A percentile compares a stretch with the other conserved stretches of the same genome.
Evolutionary conservation across 2,797 vertebrate genomes (phyloP).

Genomic region (Arnoldichthys spilopterus): DNA sequence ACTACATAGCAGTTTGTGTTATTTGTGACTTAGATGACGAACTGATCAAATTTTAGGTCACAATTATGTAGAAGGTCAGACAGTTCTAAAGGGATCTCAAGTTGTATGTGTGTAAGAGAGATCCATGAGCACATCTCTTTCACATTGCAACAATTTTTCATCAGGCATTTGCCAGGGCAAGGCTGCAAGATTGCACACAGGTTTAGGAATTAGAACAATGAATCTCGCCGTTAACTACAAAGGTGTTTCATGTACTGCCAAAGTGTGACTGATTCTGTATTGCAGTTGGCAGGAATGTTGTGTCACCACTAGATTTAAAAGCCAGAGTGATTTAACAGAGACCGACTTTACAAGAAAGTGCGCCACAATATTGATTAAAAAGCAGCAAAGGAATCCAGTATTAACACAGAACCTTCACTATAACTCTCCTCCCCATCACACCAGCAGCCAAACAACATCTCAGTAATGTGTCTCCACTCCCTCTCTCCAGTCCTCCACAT

Average conservation of each 20-base stretch:
- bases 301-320: slow-evolving; percentile 26
- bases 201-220: not conserved
- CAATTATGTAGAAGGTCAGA: too few relatives aligned
- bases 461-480: not conserved
- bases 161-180: not conserved
- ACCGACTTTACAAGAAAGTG: slow-evolving; percentile 4
- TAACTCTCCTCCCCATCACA: slow-evolving; percentile 6
- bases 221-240: not conserved
- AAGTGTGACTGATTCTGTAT: not conserved
- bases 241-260: not conserved
- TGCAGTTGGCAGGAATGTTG: slow-evolving; percentile 22
- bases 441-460: slow-evolving; percentile 3
- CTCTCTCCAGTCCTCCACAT: not conserved
- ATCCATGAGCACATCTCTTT: not conserved
- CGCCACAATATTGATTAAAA: slow-evolving; percentile 6
- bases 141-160: not conserved
- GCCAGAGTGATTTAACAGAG: not conserved
- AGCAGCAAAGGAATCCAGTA: slow-evolving; percentile 15
- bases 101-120: not conserved
- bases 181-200: not conserved
- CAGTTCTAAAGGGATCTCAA: too few relatives aligned
- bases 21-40: too few relatives aligned
- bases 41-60: too few relatives aligned
- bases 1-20: too few relatives aligned
- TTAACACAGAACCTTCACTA: slow-evolving; percentile 12